These are phyloP conservation scores for Sturnus vulgaris DNA, from an alignment of 2,113 vertebrate species.

Conservation along the genomic window DNA sequence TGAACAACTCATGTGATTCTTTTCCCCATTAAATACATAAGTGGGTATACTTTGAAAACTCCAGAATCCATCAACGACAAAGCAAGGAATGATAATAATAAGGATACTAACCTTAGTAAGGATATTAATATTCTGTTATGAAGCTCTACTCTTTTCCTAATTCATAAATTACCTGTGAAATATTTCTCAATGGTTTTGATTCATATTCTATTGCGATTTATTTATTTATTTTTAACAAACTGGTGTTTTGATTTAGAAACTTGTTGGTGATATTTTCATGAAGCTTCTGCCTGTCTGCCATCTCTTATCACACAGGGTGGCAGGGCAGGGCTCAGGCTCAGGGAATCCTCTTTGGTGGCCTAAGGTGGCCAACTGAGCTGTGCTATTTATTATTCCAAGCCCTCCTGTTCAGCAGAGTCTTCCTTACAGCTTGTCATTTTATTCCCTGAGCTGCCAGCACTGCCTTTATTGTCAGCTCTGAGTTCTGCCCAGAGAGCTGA, in stretches of 20 bases:
- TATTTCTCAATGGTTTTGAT: not conserved
- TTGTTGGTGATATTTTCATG: not conserved
- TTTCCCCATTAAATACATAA: not conserved
- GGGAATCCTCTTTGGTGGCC: not conserved
- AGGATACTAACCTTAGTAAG: no score
- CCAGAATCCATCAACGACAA: not conserved
- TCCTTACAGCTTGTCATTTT: not conserved
- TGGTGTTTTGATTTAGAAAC: not conserved
- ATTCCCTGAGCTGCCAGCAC: not conserved
- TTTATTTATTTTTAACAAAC: not conserved
- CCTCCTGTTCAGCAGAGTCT: not conserved
- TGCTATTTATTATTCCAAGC: not conserved
- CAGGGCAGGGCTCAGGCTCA: not conserved
- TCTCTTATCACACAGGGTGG: not conserved
- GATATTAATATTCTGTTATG: not conserved
- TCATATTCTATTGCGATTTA: no score
- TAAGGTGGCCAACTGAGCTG: not conserved
- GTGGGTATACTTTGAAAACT: not conserved
- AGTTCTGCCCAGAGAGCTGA: not conserved
- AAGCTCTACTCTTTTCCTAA: not conserved
- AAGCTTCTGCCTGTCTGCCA: not conserved
- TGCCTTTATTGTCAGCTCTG: not conserved
- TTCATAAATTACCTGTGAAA: not conserved
- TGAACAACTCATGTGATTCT: not conserved
- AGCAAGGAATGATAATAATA: not conserved